These are phyloP conservation scores for Caenorhabditis drosophilae DNA, from an alignment of 2,888 invertebrate genomes.

Conservation along the genomic window DNA sequence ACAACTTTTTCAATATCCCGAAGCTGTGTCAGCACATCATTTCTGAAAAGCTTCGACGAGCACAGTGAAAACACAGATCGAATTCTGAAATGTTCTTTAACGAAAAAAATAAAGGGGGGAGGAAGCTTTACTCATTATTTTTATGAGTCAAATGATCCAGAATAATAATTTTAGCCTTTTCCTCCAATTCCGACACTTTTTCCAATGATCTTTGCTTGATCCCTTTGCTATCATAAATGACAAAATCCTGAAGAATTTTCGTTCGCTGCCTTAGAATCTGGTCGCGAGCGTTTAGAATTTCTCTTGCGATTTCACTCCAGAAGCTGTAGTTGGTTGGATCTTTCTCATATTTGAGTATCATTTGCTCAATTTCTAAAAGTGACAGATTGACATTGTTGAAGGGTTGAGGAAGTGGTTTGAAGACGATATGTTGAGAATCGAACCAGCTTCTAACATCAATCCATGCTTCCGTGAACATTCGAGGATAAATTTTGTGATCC, in stretches of 20 bases:
- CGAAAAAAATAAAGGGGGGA: too few relatives aligned
- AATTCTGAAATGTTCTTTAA: conserved; percentile 28
- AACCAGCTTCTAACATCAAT: conserved; percentile 45
- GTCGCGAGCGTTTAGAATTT: conserved; percentile 14
- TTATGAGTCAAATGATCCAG: conserved; percentile 24
- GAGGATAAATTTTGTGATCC: conserved; percentile 50
- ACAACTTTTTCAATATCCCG: conserved; percentile 42
- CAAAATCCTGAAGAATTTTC: conserved; percentile 14
- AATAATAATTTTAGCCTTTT: conserved; percentile 18
- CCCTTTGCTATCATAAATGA: conserved; percentile 31
- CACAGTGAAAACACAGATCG: conserved; percentile 35
- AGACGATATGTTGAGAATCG: conserved; percentile 25
- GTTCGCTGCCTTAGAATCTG: conserved; percentile 20
- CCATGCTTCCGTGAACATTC: conserved; percentile 41
- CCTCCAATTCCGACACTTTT: conserved; percentile 17
- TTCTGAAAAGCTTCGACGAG: conserved; percentile 38
- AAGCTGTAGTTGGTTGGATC: conserved; percentile 12
- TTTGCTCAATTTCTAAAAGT: conserved; percentile 15
- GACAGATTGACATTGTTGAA: conserved; percentile 12
- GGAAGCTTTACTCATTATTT: conserved; percentile 27
- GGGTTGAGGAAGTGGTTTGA: conserved; percentile 29
- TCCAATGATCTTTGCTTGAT: conserved; percentile 29
- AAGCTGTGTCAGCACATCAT: conserved; percentile 45
- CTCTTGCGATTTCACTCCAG: conserved; percentile 23
- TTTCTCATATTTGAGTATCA: conserved; percentile 5